Base-by-base conservation (phyloP, 2,797 vertebrate species). In the Spinus olivaceus region DNA sequence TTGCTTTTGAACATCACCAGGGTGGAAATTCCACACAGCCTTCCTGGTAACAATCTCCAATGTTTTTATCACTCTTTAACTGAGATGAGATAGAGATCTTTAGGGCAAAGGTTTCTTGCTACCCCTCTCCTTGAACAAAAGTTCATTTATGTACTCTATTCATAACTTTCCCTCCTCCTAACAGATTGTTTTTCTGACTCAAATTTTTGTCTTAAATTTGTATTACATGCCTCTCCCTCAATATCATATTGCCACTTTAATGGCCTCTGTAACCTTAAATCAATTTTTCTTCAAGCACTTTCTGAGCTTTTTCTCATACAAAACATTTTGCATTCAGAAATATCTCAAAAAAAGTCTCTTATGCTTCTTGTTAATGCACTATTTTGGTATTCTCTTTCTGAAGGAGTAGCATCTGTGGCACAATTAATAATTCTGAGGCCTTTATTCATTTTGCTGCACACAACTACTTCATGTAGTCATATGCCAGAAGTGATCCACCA, bases 331-430 rank as follows among this genome's bases (percentile, higher is more conserved):
- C 8, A 54, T 41, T 76, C 28, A 73, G 28, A 89, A 92, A 46
- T 3, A 10, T 47, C 24, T 35, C 24, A 27, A 56, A 59, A 32
- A 53, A 50, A 30, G 8, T 47, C 18, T 61, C 11, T 49, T 22
- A 39, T 12, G 6, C 0, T 56, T 63, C 33, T 60, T 67, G 4
- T 7, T 63, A 80, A 57, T 61, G 12, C 8, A 4, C 1, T 1
- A 37, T 89, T 80, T 77, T 78, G 51, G 67, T 66, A 53, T 67
- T 70, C 37, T 27, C 10, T 37, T 90, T 72, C 35, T 67, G 83
- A 90, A 95, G 33, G 9, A 84, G 25, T 39, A 86, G 3, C n/a
- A 71, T 57, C 77, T 90, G 54, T 57, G 41, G 22, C 12, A 69
- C 4, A 72, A 78, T 42, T 84, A 66, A 78, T 53, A 86, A 57